Conservation (phyloP, 2,797 vertebrate species). For the Lepilemur ruficaudatus region DNA sequence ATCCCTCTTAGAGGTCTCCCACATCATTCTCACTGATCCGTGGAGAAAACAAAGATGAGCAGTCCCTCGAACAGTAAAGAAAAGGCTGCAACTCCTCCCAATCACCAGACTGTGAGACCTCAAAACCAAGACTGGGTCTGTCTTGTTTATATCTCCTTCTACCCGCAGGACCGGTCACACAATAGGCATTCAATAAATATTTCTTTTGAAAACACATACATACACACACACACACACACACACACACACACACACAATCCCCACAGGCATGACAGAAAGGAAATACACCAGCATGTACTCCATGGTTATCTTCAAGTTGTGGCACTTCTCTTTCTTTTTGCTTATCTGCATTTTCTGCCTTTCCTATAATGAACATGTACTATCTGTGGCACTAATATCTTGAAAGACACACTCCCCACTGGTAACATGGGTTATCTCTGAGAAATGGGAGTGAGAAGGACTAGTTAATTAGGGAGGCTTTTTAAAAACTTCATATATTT, state of each 20-base stretch:
- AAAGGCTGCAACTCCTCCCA: background rate
- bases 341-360: background rate
- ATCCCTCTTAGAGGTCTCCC: no score
- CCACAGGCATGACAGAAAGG: background rate
- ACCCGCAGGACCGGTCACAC: background rate
- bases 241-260: no score
- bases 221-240: no score
- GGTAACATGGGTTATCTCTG: background rate
- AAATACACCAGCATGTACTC: background rate
- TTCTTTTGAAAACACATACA: background rate
- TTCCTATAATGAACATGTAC: background rate
- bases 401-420: background rate
- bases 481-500: background rate
- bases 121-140: background rate
- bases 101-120: background rate
- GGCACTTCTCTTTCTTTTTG: background rate
- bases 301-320: background rate
- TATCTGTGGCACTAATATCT: background rate
- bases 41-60: background rate
- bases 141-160: background rate
- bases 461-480: background rate
- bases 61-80: no score
- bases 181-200: background rate
- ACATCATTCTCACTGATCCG: accelerated
- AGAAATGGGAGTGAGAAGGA: background rate